Conservation (phyloP, 2,888 invertebrate species). For the Machimus atricapillus region DNA sequence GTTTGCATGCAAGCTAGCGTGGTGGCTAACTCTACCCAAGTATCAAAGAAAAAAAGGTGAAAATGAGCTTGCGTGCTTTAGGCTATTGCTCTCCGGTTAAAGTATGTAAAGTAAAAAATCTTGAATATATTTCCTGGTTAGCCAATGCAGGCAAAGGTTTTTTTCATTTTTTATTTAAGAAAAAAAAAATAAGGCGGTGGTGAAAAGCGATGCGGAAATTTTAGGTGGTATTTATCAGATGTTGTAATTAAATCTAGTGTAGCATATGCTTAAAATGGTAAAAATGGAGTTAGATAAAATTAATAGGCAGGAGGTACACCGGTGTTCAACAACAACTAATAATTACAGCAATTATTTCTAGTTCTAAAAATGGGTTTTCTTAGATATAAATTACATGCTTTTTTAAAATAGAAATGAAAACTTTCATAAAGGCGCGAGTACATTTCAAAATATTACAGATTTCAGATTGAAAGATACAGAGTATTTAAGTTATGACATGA, state of each 20-base stretch:
- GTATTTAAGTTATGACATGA: too few species aligned
- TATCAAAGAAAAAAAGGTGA: neutral
- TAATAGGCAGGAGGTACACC: too few species aligned
- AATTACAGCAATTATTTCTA: too few species aligned
- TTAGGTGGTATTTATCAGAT: neutral
- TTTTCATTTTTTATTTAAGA: neutral
- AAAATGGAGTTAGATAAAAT: neutral
- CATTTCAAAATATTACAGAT: too few species aligned
- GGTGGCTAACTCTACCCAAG: neutral
- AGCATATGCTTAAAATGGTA: neutral
- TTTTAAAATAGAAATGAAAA: too few species aligned
- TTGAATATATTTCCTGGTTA: neutral
- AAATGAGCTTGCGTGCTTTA: neutral
- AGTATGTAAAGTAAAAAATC: neutral
- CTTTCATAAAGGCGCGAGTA: too few species aligned
- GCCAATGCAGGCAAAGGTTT: neutral
- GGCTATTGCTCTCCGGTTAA: neutral
- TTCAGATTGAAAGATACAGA: too few species aligned
- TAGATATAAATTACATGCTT: too few species aligned
- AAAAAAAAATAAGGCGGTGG: neutral
- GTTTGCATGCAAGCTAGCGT: neutral
- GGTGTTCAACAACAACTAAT: too few species aligned
- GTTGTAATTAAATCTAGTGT: neutral
- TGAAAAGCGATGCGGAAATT: neutral
- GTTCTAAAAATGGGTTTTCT: too few species aligned